Evolutionary conservation across 2,113 vertebrate genomes (phyloP), one percentile per base, ranked within the genome.

Genomic region (Seriola aureovittata): DNA sequence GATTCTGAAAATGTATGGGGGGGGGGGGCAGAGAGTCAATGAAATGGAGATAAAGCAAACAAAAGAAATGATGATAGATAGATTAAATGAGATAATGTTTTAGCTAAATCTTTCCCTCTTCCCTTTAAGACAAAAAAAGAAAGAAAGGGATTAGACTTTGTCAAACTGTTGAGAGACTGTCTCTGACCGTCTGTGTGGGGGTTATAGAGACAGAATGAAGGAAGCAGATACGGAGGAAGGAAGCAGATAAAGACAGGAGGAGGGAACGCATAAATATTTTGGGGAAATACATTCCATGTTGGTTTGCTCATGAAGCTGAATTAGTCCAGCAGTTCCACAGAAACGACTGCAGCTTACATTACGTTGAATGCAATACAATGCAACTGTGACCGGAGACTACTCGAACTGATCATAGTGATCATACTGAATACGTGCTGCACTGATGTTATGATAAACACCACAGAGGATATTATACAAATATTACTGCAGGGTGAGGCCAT

Each of bases 141-240:
- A 69, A 60, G 25, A 70, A 48, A 34, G 25, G 16, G 29, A 64
- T 63, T 25, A 3, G 36, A 62, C 50, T 32, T 13, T 36, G 70
- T 75, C 48, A 64, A 54, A 63, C 9, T 17, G 16, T 34, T 32
- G 34, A 76, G 57, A 66, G 14, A 38, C 48, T 50, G 25, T 71
- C 32, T 77, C 58, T 78, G 58, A 48, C 29, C 36, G 50, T 83
- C 52, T 75, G 57, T 23, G 67, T 76, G 44, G 14, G 36, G 62
- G 12, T 66, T 21, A 63, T 1, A 23, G 44, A 78, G 64, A 34
- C 75, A 60, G 66, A 74, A 68, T 70, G 70, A 85, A 91, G 92
- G 92, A 94, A 92, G 75, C 81, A 83, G 90, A 92, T 92, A 90
- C 76, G 76, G 84, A 87, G 89, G 93, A 90, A 92, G 90, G 90